Percentiles rank a stretch among this genome's conserved stretches.
These are phyloP conservation scores for Harmothoe impar DNA, from an alignment of 2,888 invertebrate species.

Conservation along the genomic window DNA sequence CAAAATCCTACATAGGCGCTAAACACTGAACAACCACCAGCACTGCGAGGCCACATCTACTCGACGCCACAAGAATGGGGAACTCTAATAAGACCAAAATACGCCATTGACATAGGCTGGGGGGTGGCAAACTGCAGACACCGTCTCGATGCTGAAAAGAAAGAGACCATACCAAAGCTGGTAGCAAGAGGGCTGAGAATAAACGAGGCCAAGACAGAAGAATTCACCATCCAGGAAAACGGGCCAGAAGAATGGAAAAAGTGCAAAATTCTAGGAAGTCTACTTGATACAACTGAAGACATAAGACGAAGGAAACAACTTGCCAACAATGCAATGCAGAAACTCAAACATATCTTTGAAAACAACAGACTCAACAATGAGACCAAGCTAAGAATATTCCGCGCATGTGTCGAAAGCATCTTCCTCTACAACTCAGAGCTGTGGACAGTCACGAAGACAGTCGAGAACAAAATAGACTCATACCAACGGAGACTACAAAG, in stretches of 20 bases:
- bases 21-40: not conserved
- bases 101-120: too few species aligned
- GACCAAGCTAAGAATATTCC: slow-evolving; percentile 4
- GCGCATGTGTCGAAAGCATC: slow-evolving; percentile 18
- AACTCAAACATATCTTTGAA: too few species aligned
- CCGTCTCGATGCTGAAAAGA: too few species aligned
- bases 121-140: too few species aligned
- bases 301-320: too few species aligned
- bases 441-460: slow-evolving; percentile 35
- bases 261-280: slow-evolving; percentile 41
- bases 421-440: slow-evolving; percentile 59
- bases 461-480: slow-evolving; percentile 41
- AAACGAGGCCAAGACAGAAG: slow-evolving; percentile 58
- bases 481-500: too few species aligned
- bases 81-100: not conserved
- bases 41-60: not conserved
- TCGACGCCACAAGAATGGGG: not conserved
- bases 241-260: slow-evolving; percentile 53
- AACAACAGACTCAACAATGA: too few species aligned
- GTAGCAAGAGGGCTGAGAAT: slow-evolving; percentile 27
- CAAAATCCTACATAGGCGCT: not conserved
- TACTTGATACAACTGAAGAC: slow-evolving; percentile 55
- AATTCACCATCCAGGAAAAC: slow-evolving; percentile 1
- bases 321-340: too few species aligned
- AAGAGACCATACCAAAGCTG: not conserved